Base-by-base conservation (phyloP, 2,888 invertebrate genomes). In the Polyommatus iphigenia region DNA sequence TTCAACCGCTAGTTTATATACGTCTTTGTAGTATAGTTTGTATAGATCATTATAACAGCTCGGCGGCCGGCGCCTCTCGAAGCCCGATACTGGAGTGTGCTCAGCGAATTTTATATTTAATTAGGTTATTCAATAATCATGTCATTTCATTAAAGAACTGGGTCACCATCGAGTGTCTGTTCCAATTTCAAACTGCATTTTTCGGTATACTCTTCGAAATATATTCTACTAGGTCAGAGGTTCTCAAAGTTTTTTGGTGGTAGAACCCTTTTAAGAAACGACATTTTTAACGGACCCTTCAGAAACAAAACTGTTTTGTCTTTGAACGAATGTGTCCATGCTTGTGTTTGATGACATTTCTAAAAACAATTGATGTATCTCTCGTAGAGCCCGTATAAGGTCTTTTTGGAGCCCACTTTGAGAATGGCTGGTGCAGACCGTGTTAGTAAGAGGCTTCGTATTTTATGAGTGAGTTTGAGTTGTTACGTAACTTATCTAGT, bases 61-160 rank as follows among this genome's bases (percentile, higher is more conserved):
- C 67, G 67, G 24, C 29, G 29, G 2, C 67, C 67, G 67, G 24
- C 15, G 29, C 6, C 67, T 32, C 67, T 67, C 67, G 67, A 67
- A 32, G 15, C 67, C 67, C 71, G 18, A 72, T 41, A 7, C 13
- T 20, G 20, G 72, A 73, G 73, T 10, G 73, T 46, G 46, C 36
- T 73, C 73, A 24, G 46, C 46, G 46, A 73, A 73, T 73, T 73
- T 41, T 73, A 73, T 73, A 73, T 41, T 73, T 41, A 46, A 73
- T 46, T 73, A 73, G 41, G 73, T 41, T 46, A 46, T 41, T 73
- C 73, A 24, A 41, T 73, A 73, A 73, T 73, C 41, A 46, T 73
- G 46, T 67, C 67, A 67, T 67, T 73, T 73, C 46, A 73, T 46
- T 46, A 41, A 41, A 73, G n/a, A 73, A 46, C 73, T 41, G 24